phyloP scores from a whole-genome alignment of 2,888 invertebrate species.

The Calameuta idolon region DNA sequence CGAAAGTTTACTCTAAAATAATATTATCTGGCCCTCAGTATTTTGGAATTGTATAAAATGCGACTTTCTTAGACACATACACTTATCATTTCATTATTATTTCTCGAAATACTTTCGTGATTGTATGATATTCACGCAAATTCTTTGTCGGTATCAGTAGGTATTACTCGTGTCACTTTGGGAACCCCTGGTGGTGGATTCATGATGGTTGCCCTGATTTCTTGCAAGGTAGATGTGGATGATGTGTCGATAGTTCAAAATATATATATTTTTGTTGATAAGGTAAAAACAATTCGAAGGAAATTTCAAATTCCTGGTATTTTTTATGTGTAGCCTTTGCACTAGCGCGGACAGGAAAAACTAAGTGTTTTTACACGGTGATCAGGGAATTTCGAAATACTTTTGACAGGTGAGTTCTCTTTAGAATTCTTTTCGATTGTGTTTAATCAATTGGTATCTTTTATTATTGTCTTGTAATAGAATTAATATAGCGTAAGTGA shows the following conservation, averaged over 20 bases:
- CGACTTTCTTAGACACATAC: background rate
- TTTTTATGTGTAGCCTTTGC: background rate
- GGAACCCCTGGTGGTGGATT: background rate
- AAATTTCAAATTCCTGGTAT: background rate
- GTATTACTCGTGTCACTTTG: background rate
- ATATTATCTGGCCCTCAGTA: background rate
- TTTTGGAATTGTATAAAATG: background rate
- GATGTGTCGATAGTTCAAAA: constrained; percentile 3
- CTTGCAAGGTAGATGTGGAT: background rate
- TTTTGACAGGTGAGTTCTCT: background rate
- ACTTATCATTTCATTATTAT: background rate
- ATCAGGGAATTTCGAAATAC: background rate
- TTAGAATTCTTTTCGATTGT: background rate
- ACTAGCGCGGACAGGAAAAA: background rate
- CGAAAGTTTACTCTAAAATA: background rate
- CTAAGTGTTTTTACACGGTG: background rate
- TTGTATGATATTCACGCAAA: background rate
- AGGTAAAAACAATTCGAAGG: background rate
- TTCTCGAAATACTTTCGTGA: background rate
- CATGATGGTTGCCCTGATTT: constrained; percentile 2
- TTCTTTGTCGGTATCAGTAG: background rate
- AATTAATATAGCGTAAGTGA: background rate
- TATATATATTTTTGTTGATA: background rate
- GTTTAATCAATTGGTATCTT: background rate
- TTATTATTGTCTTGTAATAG: background rate